These are phyloP conservation scores for Sminthurinus signatus DNA, from an alignment of 1,140 invertebrate genomes.

Conservation along the genomic window DNA sequence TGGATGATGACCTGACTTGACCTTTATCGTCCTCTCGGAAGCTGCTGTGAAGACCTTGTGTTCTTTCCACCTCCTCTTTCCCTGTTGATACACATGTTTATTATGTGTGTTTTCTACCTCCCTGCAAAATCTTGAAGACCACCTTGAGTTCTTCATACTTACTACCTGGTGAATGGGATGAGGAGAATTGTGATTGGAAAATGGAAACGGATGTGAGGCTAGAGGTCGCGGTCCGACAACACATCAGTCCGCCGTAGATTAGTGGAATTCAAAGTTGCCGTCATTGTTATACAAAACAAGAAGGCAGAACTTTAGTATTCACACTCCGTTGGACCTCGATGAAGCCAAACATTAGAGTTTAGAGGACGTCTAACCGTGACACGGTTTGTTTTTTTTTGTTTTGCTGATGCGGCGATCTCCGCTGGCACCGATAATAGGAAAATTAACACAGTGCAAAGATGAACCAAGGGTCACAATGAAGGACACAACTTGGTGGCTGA, in stretches of 20 bases:
- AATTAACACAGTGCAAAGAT: conserved; percentile 5
- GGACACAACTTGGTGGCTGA: conserved; percentile 6
- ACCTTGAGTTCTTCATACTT: conserved; percentile 6
- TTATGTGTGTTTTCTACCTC: too few species aligned
- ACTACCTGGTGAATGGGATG: background rate
- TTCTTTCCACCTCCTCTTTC: too few species aligned
- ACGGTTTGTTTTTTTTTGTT: conserved; percentile 8
- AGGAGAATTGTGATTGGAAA: background rate
- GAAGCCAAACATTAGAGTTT: background rate
- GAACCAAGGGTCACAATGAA: conserved; percentile 3
- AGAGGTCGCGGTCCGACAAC: background rate
- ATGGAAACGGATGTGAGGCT: background rate
- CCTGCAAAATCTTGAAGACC: too few species aligned
- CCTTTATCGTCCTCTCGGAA: too few species aligned
- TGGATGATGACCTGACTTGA: too few species aligned
- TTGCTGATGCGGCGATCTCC: conserved; percentile 6
- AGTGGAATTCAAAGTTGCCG: too few species aligned
- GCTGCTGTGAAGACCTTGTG: too few species aligned
- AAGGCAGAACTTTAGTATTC: too few species aligned
- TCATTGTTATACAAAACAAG: too few species aligned
- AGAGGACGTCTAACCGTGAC: conserved; percentile 1
- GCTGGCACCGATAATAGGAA: conserved; percentile 4
- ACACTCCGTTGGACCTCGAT: background rate
- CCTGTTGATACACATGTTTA: too few species aligned
- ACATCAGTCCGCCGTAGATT: background rate